A percentile compares a stretch with the other conserved stretches of the same genome.
phyloP scores from a whole-genome alignment of 2,113 vertebrate species.

The Enhydra lutris region DNA sequence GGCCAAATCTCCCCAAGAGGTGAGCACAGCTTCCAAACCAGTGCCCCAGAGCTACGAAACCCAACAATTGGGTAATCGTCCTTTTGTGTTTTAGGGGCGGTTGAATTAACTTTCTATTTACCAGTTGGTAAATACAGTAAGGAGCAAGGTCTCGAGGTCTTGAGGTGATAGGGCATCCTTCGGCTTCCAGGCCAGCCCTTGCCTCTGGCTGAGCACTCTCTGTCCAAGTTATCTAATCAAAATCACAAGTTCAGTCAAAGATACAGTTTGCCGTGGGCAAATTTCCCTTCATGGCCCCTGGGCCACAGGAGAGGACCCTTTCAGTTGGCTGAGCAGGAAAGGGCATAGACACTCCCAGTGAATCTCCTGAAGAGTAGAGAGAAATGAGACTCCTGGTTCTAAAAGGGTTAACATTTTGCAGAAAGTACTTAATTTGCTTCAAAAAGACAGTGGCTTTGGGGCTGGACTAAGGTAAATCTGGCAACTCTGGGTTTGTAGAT shows the following conservation, averaged over 20 bases:
- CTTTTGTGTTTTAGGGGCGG: neutral
- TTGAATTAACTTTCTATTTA: neutral
- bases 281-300: neutral
- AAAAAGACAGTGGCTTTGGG: neutral
- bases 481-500: neutral
- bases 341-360: fast-evolving
- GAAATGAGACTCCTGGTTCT: neutral
- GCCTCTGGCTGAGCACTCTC: fast-evolving
- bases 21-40: neutral
- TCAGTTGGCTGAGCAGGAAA: neutral
- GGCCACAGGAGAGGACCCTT: fast-evolving
- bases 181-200: neutral
- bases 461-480: neutral
- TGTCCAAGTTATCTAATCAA: neutral
- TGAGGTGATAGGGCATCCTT: neutral
- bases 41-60: neutral
- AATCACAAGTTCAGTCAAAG: neutral
- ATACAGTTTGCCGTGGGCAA: neutral
- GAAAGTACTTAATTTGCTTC: neutral
- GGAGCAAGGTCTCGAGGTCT: neutral
- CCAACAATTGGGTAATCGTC: neutral
- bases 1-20: neutral
- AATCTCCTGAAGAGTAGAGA: neutral
- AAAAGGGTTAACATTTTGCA: neutral
- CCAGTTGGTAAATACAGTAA: too few species aligned